Evolutionary conservation across 1,140 invertebrate genomes (phyloP), one percentile per base, ranked within the genome.

Genomic region (Tetramorium alpestre): DNA sequence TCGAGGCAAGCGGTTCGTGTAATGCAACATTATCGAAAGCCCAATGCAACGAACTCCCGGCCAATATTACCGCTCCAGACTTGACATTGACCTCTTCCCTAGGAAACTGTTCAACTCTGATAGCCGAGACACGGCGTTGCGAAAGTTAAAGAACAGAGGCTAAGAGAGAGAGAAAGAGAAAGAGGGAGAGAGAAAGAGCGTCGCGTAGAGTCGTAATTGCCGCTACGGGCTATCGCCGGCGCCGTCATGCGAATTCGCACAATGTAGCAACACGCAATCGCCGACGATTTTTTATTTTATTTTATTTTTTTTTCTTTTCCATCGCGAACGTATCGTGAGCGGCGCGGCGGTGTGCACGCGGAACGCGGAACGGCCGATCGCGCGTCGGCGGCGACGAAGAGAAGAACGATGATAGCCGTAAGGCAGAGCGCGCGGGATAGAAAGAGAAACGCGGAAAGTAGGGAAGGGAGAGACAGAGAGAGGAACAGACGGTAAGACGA

Each of bases 281-380:
- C 54, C 70, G 73, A 25, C 47, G 70, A 86, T 89, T 88, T 88
- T 88, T 67, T 18, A 8, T 44, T 44, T 86, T 69, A 41, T 5
- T 47, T 69, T 6, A 22, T 22, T 38, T 41, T 88, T 84, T 86
- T n/a, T 56, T 81, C 28, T 25, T 60, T 70, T 77, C 69, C 86
- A 75, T 41, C 47, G 76, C 33, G 49, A 22, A 28, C 49, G 78
- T 65, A 69, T 73, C 65, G 49, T 58, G 85, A 76, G 11, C 65
- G 87, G 76, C 81, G 80, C 22, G 22, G 22, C 22, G 22, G 22
- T 22, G 38, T 44, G 58, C 22, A 73, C 87, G 86, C 87, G 84
- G 88, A 90, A 89, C 90, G 88, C 86, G 82, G 88, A 91, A 89
- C 81, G 78, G 41, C 54, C 82, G 72, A 70, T 81, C 88, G 73